Base-by-base conservation (phyloP, 2,797 vertebrate species). In the Periparus ater region DNA sequence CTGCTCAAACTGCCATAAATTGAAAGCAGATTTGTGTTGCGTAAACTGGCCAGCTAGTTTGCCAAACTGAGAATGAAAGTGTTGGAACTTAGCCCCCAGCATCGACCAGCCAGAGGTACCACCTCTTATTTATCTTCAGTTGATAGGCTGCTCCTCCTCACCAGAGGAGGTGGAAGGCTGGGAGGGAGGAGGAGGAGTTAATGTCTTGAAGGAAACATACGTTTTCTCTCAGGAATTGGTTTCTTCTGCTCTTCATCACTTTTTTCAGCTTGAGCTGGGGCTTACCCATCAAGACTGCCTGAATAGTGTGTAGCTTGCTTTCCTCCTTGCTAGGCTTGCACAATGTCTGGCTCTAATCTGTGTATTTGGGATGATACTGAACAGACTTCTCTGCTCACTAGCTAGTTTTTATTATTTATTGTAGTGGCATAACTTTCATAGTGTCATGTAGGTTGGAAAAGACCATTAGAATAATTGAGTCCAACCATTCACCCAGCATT, bases 11-110 rank as follows among this genome's bases (percentile, higher is more conserved):
- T 73, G 74, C 84, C 67, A 76, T 91, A 96, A 96, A 95, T 93
- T 95, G 91, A 89, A 95, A 94, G 67, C 95, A 92, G 91, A 89
- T 93, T 91, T 84, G 62, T 50, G 53, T 92, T 95, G 81, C 1
- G 1, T 93, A 92, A 96, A 94, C 60, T 36, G 53, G 60, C 36
- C 44, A 66, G 51, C 62, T 76, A 22, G 54, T 58, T 61, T 66
- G 66, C 90, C 80, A 93, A 66, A 81, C 80, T 60, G 72, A 85
- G 60, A 90, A 74, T 47, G 74, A 82, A 93, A 95, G 83, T 80
- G 71, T 85, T 87, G 68, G 71, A 91, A 80, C 42, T 82, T 86
- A 51, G 73, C 62, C 63, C 44, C 47, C 30, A 77, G 27, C 80
- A 81, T 21, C 0, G 1, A 74, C n/a, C 50, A 62, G 79, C 36